These are phyloP conservation scores for Argya squamiceps DNA, from an alignment of 2,797 vertebrate genomes.

Conservation along the genomic window DNA sequence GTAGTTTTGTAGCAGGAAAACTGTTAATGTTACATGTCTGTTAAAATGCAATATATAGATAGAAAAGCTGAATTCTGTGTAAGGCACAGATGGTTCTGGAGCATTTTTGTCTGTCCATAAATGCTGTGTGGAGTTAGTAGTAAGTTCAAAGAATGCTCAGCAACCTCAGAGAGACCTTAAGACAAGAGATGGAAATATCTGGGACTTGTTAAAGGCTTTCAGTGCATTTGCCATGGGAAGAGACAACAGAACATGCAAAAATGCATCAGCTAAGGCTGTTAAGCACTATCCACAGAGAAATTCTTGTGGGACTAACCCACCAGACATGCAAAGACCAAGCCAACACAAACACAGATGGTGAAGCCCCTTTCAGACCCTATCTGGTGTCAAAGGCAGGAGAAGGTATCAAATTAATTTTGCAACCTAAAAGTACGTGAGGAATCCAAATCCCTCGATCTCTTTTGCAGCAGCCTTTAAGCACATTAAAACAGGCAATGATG, in stretches of 20 bases:
- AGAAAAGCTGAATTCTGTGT: background rate
- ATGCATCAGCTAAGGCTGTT: background rate
- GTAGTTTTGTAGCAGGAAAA: background rate
- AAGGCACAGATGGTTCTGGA: background rate
- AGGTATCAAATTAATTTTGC: slow-evolving; percentile 21
- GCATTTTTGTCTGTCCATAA: background rate
- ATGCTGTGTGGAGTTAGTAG: background rate
- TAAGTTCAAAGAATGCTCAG: background rate
- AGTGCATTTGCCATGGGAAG: background rate
- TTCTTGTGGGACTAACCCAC: background rate
- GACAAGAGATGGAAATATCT: background rate
- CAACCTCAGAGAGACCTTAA: background rate
- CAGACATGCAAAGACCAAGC: background rate
- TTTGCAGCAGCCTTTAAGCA: background rate
- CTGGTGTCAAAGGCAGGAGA: slow-evolving; percentile 30
- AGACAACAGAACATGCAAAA: background rate
- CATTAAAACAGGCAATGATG: background rate
- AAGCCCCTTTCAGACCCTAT: slow-evolving; percentile 11
- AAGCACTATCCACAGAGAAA: background rate
- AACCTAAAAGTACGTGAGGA: background rate
- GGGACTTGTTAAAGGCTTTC: background rate
- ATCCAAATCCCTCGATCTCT: background rate
- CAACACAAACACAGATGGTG: slow-evolving; percentile 47
- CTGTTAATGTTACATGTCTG: background rate
- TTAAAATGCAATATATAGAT: background rate